Conservation (phyloP, 2,113 vertebrate genomes). For the Chelonoidis abingdonii region DNA sequence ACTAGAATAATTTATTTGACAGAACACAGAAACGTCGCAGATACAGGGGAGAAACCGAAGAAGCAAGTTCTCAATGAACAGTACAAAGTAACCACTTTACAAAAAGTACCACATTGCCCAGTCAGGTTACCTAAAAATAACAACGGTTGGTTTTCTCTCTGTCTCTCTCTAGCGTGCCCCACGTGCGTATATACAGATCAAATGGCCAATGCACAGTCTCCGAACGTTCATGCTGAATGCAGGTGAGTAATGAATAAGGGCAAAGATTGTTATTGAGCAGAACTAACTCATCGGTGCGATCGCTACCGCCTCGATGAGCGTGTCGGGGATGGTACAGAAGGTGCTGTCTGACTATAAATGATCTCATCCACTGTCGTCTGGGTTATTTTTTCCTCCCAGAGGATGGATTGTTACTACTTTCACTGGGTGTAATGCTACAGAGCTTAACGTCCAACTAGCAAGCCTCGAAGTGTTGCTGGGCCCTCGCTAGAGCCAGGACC, state of each 20-base stretch:
- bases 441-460: background rate
- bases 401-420: background rate
- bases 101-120: constrained; percentile 64
- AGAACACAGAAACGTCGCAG: constrained; percentile 74
- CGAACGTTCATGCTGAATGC: background rate
- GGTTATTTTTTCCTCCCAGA: background rate
- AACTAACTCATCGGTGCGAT: background rate
- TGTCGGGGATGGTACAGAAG: background rate
- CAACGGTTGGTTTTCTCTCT: rapidly evolving
- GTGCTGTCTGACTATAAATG: background rate
- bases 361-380: rapidly evolving
- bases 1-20: constrained; percentile 83
- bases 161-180: background rate
- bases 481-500: background rate
- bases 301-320: background rate
- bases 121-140: background rate
- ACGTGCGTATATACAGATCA: background rate
- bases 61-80: constrained; percentile 51
- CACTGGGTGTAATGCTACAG: background rate
- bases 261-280: background rate
- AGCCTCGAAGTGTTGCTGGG: background rate
- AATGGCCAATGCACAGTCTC: background rate
- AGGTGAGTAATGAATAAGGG: background rate
- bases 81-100: constrained; percentile 74
- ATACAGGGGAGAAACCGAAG: constrained; percentile 69